These are phyloP conservation scores for Tupiocoris notatus DNA, from an alignment of 2,888 invertebrate genomes.

Conservation along the genomic window DNA sequence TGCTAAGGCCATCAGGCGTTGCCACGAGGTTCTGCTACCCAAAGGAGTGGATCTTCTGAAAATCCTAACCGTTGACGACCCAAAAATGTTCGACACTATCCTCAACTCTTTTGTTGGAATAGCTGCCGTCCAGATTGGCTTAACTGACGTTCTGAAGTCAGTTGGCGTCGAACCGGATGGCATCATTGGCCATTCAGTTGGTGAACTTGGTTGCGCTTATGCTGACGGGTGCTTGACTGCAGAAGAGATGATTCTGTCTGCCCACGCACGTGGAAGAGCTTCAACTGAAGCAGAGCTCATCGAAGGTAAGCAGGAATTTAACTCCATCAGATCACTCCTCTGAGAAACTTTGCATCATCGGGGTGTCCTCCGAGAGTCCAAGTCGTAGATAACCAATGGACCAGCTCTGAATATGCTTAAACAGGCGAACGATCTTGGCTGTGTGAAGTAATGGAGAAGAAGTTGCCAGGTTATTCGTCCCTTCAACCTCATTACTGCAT, in stretches of 20 bases:
- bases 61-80: slow-evolving; percentile 63
- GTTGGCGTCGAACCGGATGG: slow-evolving; percentile 68
- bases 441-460: too few relatives aligned
- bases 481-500: too few relatives aligned
- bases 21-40: slow-evolving; percentile 60
- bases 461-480: too few relatives aligned
- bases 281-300: slow-evolving; percentile 54
- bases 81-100: slow-evolving; percentile 64
- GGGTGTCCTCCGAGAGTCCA: too few relatives aligned
- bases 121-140: slow-evolving; percentile 67
- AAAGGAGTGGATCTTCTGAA: slow-evolving; percentile 64
- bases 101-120: slow-evolving; percentile 71
- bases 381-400: too few relatives aligned
- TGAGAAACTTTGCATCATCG: too few relatives aligned
- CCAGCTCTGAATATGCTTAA: too few relatives aligned
- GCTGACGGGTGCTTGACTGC: slow-evolving; percentile 64
- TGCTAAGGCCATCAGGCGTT: slow-evolving; percentile 63
- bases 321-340: too few relatives aligned
- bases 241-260: slow-evolving; percentile 62
- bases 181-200: slow-evolving; percentile 69
- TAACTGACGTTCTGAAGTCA: slow-evolving; percentile 63
- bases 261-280: slow-evolving; percentile 60
- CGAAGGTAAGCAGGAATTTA: slow-evolving; percentile 47
- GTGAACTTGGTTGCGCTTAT: slow-evolving; percentile 66
- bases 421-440: too few relatives aligned